Evolutionary conservation across 2,797 vertebrate species (phyloP).

Genomic region (Huso huso): DNA sequence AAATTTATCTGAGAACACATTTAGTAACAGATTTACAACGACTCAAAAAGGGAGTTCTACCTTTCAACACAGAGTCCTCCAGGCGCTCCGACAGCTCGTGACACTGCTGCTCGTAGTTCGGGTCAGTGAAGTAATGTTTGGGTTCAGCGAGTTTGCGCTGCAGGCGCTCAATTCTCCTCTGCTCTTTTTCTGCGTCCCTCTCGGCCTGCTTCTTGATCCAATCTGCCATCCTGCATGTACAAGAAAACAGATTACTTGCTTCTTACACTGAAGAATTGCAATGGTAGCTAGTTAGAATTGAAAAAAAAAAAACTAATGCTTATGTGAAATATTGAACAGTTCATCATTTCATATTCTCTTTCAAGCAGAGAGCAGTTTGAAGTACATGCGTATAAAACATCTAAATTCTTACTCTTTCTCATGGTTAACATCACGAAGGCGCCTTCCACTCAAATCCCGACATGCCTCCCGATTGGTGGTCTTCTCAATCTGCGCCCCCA

Average conservation of each 20-base stretch:
- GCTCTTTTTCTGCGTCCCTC: conserved; percentile 83
- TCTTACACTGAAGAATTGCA: no score
- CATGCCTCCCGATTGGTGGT: conserved; percentile 94
- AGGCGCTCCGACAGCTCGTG: conserved; percentile 81
- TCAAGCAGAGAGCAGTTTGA: neutral
- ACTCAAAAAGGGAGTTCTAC: conserved; percentile 33
- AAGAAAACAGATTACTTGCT: no score
- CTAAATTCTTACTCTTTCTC: conserved; percentile 80
- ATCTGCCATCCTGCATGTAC: conserved; percentile 77
- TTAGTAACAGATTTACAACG: neutral
- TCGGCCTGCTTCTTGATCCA: conserved; percentile 90
- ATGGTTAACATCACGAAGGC: conserved; percentile 89
- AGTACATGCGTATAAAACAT: neutral
- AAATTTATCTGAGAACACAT: no score
- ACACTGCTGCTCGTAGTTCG: conserved; percentile 76
- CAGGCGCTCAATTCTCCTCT: conserved; percentile 73
- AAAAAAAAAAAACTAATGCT: conserved; percentile 1
- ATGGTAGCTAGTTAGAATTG: no score
- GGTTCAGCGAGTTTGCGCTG: conserved; percentile 80
- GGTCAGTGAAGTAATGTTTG: conserved; percentile 68
- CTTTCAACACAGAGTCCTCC: conserved; percentile 88
- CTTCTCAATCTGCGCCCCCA: conserved; percentile 95
- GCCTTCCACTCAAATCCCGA: conserved; percentile 84
- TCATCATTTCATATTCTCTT: no score
- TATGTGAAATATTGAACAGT: neutral